phyloP scores from a whole-genome alignment of 2,797 vertebrate species.

The Momotus momota region DNA sequence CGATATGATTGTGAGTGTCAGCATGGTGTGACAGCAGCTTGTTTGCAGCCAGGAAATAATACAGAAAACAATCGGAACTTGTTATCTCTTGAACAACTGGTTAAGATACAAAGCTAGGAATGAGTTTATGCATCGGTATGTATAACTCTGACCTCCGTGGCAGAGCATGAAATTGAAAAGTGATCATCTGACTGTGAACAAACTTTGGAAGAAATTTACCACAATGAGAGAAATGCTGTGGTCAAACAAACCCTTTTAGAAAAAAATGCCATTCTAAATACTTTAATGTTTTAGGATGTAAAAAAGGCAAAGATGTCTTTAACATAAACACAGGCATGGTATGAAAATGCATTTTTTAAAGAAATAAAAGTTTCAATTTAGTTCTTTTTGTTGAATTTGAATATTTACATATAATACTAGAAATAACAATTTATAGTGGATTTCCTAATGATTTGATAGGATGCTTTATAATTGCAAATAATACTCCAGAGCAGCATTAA shows the following conservation, averaged over 20 bases:
- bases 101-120: not conserved
- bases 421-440: not conserved
- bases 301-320: not conserved
- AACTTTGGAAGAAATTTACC: not conserved
- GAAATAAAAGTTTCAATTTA: not conserved
- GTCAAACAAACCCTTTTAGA: not conserved
- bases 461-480: not conserved
- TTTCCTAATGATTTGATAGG: not conserved
- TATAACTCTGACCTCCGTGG: not conserved
- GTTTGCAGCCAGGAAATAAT: not conserved
- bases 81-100: not conserved
- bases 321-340: not conserved
- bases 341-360: not conserved
- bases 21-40: constrained; percentile 17
- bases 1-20: not conserved
- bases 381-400: not conserved
- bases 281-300: not conserved
- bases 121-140: not conserved
- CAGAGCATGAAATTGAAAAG: not conserved
- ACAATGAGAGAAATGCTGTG: not conserved
- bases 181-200: not conserved
- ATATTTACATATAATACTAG: not conserved
- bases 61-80: not conserved
- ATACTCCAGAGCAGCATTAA: not conserved
- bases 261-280: not conserved